These are phyloP conservation scores for Vanessa atalanta DNA, from an alignment of 1,140 invertebrate species.

Conservation along the genomic window DNA sequence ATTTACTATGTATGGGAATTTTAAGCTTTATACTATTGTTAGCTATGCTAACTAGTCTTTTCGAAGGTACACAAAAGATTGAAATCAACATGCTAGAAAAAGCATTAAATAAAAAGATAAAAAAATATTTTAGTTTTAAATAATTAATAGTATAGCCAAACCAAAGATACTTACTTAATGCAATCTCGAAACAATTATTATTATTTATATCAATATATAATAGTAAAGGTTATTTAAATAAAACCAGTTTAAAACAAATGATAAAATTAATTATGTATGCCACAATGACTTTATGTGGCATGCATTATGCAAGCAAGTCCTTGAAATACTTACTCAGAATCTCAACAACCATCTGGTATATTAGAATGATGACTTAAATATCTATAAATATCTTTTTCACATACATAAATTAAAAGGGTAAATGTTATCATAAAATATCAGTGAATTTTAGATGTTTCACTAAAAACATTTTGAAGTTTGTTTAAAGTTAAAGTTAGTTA, in stretches of 20 bases:
- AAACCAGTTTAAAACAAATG: constrained; percentile 17
- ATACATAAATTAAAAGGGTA: neutral
- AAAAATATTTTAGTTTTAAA: too few relatives aligned
- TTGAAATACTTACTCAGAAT: constrained; percentile 40
- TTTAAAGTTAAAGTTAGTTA: too few relatives aligned
- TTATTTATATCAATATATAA: neutral
- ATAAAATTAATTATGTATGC: constrained; percentile 41
- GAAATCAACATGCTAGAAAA: too few relatives aligned
- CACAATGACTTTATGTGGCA: constrained; percentile 36
- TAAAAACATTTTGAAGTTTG: too few relatives aligned
- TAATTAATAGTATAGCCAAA: too few relatives aligned
- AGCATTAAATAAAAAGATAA: too few relatives aligned
- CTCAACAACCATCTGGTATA: constrained; percentile 30
- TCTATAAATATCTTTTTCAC: neutral
- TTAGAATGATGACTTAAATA: constrained; percentile 9
- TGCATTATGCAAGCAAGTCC: constrained; percentile 44
- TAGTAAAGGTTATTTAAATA: constrained; percentile 11
- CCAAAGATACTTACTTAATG: too few relatives aligned
- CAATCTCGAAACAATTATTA: neutral
- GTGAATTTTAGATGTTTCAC: neutral
- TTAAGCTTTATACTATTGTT: too few relatives aligned
- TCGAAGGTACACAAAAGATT: too few relatives aligned
- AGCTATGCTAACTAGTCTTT: too few relatives aligned
- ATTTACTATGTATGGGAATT: too few relatives aligned
- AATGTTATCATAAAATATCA: neutral